Conservation (phyloP, 2,888 invertebrate species). For the Diadegma fenestrale region DNA sequence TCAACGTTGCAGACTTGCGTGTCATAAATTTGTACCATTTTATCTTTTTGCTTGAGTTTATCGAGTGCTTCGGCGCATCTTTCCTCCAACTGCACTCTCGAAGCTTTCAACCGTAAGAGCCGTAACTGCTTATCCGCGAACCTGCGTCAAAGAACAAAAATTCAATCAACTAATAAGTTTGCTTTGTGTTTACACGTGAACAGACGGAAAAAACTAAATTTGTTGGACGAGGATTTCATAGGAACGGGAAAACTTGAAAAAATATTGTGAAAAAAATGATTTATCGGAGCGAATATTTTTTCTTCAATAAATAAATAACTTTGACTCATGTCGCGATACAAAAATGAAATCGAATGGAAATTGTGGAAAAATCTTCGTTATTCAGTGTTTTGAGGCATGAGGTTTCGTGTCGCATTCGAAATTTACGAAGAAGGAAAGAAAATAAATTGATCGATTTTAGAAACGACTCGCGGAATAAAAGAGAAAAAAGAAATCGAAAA, state of each 20-base stretch:
- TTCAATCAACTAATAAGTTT: background rate
- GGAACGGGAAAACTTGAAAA: background rate
- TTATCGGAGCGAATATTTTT: background rate
- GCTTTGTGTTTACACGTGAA: background rate
- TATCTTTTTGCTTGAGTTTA: conserved; percentile 83
- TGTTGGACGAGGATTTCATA: background rate
- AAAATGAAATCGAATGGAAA: background rate
- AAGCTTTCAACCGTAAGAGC: conserved; percentile 87
- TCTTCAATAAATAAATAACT: background rate
- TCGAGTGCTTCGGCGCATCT: conserved; percentile 86
- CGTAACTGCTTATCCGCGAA: conserved; percentile 88
- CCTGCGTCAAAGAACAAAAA: conserved; percentile 80
- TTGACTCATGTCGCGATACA: background rate
- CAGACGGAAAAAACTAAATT: background rate
- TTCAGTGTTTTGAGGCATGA: background rate
- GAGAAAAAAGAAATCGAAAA: background rate
- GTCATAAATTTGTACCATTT: conserved; percentile 76
- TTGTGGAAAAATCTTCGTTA: background rate
- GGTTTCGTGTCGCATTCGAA: background rate
- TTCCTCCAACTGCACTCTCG: conserved; percentile 86
- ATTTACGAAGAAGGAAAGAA: background rate
- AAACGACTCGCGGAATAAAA: no score
- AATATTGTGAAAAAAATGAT: background rate
- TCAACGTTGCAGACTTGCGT: no score
- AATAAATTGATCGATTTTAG: background rate